Conservation (phyloP, 2,113 vertebrate species). For the Suricata suricatta region DNA sequence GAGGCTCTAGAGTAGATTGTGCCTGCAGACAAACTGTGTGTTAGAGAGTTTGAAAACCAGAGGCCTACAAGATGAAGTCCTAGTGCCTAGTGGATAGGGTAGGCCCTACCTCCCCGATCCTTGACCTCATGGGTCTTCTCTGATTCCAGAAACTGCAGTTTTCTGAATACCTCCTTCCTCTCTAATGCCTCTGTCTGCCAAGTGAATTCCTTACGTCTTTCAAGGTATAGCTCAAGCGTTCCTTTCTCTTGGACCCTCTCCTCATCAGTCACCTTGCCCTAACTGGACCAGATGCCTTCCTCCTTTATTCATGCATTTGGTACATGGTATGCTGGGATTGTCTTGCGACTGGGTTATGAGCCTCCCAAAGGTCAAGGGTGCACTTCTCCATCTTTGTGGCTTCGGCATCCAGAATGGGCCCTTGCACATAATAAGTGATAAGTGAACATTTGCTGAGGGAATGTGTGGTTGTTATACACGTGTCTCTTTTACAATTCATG, state of each 20-base stretch:
- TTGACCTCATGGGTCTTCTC: background rate
- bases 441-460: background rate
- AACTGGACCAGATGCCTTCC: background rate
- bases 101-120: background rate
- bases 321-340: background rate
- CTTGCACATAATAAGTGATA: background rate
- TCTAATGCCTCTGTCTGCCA: background rate
- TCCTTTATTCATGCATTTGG: background rate
- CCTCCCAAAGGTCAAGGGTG: background rate
- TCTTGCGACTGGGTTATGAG: background rate
- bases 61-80: background rate
- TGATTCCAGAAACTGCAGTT: background rate
- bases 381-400: background rate
- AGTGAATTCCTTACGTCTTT: background rate
- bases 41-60: background rate
- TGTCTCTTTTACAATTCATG: background rate
- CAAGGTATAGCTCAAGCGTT: background rate
- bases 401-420: background rate
- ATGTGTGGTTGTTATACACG: background rate
- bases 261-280: background rate
- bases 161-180: background rate
- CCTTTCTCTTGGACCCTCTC: background rate
- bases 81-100: background rate
- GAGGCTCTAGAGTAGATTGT: background rate
- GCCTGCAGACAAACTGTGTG: background rate